Conservation (phyloP, 1,140 invertebrate species). For the Eumeta japonica region DNA sequence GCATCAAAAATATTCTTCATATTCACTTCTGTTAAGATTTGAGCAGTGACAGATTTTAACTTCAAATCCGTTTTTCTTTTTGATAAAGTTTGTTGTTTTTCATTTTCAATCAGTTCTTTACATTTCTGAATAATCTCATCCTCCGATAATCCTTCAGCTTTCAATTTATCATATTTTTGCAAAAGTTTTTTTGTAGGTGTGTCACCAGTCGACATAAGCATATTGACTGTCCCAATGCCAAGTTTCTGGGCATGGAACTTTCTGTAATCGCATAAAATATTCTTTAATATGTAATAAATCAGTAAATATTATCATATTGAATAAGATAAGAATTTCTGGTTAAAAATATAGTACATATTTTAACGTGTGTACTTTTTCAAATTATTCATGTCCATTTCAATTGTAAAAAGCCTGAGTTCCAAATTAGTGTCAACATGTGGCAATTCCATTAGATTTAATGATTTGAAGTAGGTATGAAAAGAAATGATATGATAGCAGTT, state of each 20-base stretch:
- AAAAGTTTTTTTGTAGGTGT: slow-evolving; percentile 63
- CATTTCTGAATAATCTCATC: slow-evolving; percentile 47
- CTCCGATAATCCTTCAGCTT: slow-evolving; percentile 50
- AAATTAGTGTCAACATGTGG: no score
- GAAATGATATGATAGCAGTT: no score
- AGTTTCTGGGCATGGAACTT: slow-evolving; percentile 62
- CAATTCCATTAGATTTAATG: slow-evolving; percentile 4
- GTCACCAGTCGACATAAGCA: slow-evolving; percentile 45
- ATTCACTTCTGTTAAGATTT: slow-evolving; percentile 32
- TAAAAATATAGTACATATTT: no score
- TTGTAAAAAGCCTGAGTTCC: no score
- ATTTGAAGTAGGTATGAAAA: no score
- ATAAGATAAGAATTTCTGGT: no score
- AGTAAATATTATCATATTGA: no score
- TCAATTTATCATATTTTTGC: slow-evolving; percentile 58
- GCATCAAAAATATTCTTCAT: slow-evolving; percentile 51
- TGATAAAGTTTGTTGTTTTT: slow-evolving; percentile 13
- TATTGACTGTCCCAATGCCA: slow-evolving; percentile 51
- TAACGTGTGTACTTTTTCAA: no score
- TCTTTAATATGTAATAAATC: no score
- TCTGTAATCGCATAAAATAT: slow-evolving; percentile 46
- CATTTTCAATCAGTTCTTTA: slow-evolving; percentile 17
- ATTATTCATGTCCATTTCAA: no score
- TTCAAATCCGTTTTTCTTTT: slow-evolving; percentile 13
- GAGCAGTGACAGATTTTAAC: slow-evolving; percentile 24